Evolutionary conservation across 2,888 invertebrate genomes (phyloP), one percentile per base, ranked within the genome.

Genomic region (Drosophila nr. perissopoda): DNA sequence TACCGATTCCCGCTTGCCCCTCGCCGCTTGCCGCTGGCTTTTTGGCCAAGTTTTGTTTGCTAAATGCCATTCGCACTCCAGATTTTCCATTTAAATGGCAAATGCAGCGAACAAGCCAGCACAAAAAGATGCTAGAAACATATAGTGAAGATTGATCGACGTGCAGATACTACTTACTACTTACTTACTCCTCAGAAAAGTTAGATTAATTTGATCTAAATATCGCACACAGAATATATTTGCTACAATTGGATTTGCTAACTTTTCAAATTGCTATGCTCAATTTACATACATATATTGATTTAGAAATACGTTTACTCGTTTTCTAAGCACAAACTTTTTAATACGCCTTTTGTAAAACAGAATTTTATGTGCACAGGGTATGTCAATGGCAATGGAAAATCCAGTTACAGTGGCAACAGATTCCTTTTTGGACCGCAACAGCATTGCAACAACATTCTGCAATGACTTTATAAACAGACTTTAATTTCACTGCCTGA

Each of bases 381-480:
- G 70, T 68, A 70, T 69, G 49, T 5, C 31, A n/a, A 21, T 18
- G 25, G 63, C 31, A 16, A 18, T 18, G 18, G 63, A 51, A 79
- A 62, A 25, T 36, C 29, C 38, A 40, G 49, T 33, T 61, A 51
- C 63, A 76, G 59, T 74, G 64, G 56, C 63, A 51, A 42, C 64
- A 63, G 76, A 83, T 66, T 82, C 59, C 65, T 56, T 56, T 53
- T 56, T 56, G 58, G 51, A 76, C 66, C 85, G 68, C 86, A 79
- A 56, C 66, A 51, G 48, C 60, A 72, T 59, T 74, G 81, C 83
- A 76, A 57, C 74, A 58, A 76, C 74, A 69, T 65, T 70, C 76
- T 58, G 78, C 80, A 89, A 90, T 87, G 84, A 75, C 87, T 88
- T 87, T 82, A 90, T 90, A 88, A 88, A 87, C 89, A 89, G 80